Evolutionary conservation across 2,797 vertebrate genomes (phyloP).

Genomic region (Liasis olivaceus): DNA sequence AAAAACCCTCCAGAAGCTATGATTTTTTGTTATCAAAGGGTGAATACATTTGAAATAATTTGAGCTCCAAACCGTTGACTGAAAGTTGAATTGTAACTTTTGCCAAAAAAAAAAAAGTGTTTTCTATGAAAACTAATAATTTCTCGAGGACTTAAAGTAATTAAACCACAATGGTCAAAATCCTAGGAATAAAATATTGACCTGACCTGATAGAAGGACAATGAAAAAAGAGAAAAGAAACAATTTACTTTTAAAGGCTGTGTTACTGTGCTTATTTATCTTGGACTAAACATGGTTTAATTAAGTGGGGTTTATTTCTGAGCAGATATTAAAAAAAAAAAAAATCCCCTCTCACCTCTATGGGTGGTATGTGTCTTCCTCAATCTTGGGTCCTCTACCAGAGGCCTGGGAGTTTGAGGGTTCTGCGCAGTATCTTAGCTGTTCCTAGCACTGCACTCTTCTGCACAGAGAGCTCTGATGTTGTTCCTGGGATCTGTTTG

Average conservation of each 20-base stretch:
- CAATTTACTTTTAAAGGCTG: conserved; percentile 25
- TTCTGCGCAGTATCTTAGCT: too few relatives aligned
- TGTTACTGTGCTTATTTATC: not conserved
- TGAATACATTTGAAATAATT: conserved; percentile 33
- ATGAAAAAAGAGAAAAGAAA: conserved; percentile 10
- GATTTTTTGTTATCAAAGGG: conserved; percentile 27
- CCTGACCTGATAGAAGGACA: not conserved
- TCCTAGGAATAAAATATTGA: conserved; percentile 56
- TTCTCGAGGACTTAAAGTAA: conserved; percentile 58
- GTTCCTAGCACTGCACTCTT: too few relatives aligned
- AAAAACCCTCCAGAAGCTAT: conserved; percentile 6
- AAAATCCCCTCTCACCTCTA: too few relatives aligned
- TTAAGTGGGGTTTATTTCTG: not conserved
- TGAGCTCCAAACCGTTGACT: conserved; percentile 31
- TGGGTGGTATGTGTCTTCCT: too few relatives aligned
- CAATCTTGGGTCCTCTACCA: too few relatives aligned
- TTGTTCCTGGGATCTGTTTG: too few relatives aligned
- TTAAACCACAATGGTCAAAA: conserved; percentile 53
- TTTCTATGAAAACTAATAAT: conserved; percentile 53
- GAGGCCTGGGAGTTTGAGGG: too few relatives aligned
- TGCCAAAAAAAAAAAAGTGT: conserved; percentile 50
- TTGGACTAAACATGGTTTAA: not conserved
- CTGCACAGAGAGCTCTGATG: too few relatives aligned
- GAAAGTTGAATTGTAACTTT: conserved; percentile 19
- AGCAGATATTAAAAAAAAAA: too few relatives aligned